These are phyloP conservation scores for Propithecus perrieri DNA, from an alignment of 2,797 vertebrate species.

Conservation along the genomic window DNA sequence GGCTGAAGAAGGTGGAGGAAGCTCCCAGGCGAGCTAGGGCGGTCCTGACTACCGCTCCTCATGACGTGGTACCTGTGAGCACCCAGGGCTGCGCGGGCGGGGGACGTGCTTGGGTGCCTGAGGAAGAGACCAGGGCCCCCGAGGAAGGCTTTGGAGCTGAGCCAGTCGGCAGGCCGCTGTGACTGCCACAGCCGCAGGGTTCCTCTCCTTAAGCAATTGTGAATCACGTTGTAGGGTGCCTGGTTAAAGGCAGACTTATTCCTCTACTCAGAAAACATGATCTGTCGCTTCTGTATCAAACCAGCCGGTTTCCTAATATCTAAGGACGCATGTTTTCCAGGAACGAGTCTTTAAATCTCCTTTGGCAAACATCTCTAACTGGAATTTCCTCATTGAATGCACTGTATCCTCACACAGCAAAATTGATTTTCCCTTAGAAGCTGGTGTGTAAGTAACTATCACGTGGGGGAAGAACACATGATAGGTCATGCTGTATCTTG, in stretches of 20 bases:
- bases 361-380: not conserved
- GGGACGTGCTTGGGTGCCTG: not conserved
- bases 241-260: not conserved
- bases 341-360: not conserved
- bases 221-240: not conserved
- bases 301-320: not conserved
- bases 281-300: not conserved
- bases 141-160: not conserved
- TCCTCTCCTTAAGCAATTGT: not conserved
- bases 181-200: not conserved
- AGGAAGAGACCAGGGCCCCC: not conserved
- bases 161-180: not conserved
- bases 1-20: not conserved
- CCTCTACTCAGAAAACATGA: not conserved
- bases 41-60: rapidly evolving
- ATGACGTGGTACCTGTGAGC: not conserved
- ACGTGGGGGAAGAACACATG: not conserved
- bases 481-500: not conserved
- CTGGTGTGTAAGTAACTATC: not conserved
- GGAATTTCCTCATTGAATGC: not conserved
- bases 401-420: not conserved
- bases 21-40: not conserved
- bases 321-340: not conserved
- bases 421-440: not conserved
- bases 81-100: not conserved